phyloP scores from a whole-genome alignment of 2,797 vertebrate genomes.

The Hoplostethus mediterraneus region DNA sequence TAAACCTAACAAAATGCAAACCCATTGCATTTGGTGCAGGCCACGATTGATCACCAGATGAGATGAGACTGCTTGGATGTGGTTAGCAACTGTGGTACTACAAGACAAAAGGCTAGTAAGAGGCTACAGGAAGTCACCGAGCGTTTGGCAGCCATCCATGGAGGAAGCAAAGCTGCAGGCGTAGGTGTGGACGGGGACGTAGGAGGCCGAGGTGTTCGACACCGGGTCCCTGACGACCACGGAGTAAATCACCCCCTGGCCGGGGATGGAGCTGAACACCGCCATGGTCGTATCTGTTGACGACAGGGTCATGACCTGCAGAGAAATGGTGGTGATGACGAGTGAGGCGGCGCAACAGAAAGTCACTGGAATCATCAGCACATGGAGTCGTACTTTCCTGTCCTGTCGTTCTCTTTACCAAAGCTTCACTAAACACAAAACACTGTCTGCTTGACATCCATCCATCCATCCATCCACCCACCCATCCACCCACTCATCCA shows the following conservation, averaged over 20 bases:
- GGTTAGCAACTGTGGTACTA: no score
- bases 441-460: no score
- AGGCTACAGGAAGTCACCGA: slow-evolving; percentile 82
- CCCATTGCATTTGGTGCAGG: no score
- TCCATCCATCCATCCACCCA: not conserved
- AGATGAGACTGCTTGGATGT: no score
- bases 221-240: slow-evolving; percentile 92
- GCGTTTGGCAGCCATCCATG: slow-evolving; percentile 86
- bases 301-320: slow-evolving; percentile 87
- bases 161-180: slow-evolving; percentile 89
- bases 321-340: not conserved
- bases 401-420: no score
- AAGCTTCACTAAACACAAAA: no score
- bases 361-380: no score
- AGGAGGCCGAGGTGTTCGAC: slow-evolving; percentile 91
- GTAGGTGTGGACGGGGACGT: slow-evolving; percentile 93
- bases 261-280: slow-evolving; percentile 90
- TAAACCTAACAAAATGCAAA: no score
- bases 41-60: no score
- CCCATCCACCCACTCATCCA: no score
- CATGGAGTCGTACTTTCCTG: no score
- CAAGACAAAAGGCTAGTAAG: no score
- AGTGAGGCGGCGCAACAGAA: not conserved
- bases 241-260: slow-evolving; percentile 93
- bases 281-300: slow-evolving; percentile 81